Evolutionary conservation across 2,888 invertebrate species (phyloP).

Genomic region (Pseudoips prasinana): DNA sequence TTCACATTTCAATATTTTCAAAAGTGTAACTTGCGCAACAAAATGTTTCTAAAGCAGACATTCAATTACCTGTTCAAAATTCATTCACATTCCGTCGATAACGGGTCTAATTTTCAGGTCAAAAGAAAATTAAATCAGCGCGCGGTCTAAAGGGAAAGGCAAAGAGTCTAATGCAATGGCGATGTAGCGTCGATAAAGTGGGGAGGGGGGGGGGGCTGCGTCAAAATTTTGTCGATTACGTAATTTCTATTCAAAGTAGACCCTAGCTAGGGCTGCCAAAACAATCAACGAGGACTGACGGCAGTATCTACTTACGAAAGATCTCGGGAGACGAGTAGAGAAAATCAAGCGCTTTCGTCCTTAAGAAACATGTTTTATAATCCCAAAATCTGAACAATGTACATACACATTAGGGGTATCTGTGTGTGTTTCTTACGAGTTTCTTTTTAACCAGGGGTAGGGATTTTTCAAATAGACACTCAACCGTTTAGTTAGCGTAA

Average conservation of each 20-base stretch:
- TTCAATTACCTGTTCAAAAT: constrained; percentile 19
- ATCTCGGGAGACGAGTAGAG: too few relatives aligned
- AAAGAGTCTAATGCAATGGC: constrained; percentile 39
- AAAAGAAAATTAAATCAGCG: constrained; percentile 45
- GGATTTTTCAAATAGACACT: too few relatives aligned
- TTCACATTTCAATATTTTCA: too few relatives aligned
- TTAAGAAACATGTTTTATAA: too few relatives aligned
- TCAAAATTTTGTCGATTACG: constrained; percentile 57
- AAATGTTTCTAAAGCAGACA: constrained; percentile 3
- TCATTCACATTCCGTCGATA: constrained; percentile 27
- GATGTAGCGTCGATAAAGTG: constrained; percentile 50
- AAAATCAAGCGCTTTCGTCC: constrained; percentile 2
- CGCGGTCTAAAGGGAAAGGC: constrained; percentile 32
- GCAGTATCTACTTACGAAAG: constrained; percentile 6
- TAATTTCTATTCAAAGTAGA: constrained; percentile 67
- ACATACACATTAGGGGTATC: too few relatives aligned
- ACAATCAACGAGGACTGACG: constrained; percentile 17
- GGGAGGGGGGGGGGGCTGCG: constrained; percentile 41
- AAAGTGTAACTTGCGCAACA: too few relatives aligned
- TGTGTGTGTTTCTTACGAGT: too few relatives aligned
- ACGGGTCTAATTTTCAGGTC: constrained; percentile 30
- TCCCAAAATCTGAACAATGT: too few relatives aligned
- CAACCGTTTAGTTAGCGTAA: too few relatives aligned
- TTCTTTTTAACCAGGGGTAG: too few relatives aligned
- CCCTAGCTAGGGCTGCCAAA: constrained; percentile 43